phyloP scores from a whole-genome alignment of 2,113 vertebrate genomes.

The Hydrochoerus hydrochaeris region DNA sequence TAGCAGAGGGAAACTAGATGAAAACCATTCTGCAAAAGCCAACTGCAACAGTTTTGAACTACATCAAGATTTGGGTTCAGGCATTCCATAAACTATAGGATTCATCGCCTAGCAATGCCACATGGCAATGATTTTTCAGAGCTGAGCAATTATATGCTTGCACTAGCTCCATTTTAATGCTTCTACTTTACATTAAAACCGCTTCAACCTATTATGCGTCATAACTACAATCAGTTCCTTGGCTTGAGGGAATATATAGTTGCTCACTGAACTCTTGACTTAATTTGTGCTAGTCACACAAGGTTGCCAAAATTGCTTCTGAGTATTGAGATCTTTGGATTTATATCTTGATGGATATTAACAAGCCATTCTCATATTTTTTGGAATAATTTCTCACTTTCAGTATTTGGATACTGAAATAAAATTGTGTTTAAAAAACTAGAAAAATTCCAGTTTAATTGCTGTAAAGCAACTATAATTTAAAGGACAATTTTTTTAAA shows the following conservation, averaged over 20 bases:
- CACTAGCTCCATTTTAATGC: conserved; percentile 9
- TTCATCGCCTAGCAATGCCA: conserved; percentile 22
- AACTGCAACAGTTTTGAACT: conserved; percentile 17
- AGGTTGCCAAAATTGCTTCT: neutral
- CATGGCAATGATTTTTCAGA: conserved; percentile 6
- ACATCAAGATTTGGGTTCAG: neutral
- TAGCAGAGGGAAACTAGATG: neutral
- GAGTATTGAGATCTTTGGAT: neutral
- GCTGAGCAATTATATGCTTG: neutral
- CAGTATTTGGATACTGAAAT: neutral
- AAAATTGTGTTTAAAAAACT: neutral
- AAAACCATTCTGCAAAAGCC: neutral
- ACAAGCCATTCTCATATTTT: neutral
- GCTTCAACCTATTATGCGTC: neutral
- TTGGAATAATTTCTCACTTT: neutral
- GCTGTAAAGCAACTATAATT: neutral
- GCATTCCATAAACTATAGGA: neutral
- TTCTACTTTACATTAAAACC: conserved; percentile 46
- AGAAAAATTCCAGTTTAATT: neutral
- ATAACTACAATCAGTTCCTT: conserved; percentile 22
- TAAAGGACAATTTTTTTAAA: neutral
- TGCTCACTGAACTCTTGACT: conserved; percentile 32
- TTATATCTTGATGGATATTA: neutral
- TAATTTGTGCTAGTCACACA: conserved; percentile 26
- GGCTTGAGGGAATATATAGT: conserved; percentile 23